phyloP scores from a whole-genome alignment of 2,113 vertebrate species.

The Sigmodon hispidus region DNA sequence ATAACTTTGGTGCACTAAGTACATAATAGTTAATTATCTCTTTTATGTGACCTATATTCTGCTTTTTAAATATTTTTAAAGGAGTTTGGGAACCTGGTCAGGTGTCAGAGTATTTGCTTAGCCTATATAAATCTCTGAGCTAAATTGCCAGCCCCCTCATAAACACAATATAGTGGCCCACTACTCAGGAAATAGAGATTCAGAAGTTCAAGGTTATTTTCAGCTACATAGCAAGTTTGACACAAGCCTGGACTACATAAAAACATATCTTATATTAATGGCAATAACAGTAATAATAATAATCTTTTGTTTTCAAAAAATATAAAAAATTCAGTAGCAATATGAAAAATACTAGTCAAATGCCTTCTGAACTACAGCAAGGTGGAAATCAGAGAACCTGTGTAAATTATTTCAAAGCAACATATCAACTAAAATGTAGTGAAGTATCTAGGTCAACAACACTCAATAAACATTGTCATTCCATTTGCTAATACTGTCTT shows the following conservation, averaged over 20 bases:
- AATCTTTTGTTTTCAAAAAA: background rate
- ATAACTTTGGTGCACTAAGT: constrained; percentile 13
- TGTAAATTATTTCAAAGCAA: background rate
- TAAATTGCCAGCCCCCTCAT: background rate
- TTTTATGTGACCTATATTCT: background rate
- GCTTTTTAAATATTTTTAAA: background rate
- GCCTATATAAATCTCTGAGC: background rate
- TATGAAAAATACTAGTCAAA: background rate
- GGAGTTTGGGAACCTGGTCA: background rate
- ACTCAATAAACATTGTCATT: background rate
- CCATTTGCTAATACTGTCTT: background rate
- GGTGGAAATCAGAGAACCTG: background rate
- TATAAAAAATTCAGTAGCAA: background rate
- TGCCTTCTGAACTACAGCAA: background rate
- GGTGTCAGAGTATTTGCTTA: background rate
- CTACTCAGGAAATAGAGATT: background rate
- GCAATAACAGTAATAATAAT: background rate
- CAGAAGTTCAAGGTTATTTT: background rate
- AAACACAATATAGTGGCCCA: background rate
- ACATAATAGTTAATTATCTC: background rate
- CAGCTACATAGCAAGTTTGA: background rate
- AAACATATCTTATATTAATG: background rate
- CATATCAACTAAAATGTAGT: background rate
- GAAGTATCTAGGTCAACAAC: background rate
- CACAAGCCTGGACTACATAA: background rate